Evolutionary conservation across 2,113 vertebrate species (phyloP).

Genomic region (Lepus timidus): DNA sequence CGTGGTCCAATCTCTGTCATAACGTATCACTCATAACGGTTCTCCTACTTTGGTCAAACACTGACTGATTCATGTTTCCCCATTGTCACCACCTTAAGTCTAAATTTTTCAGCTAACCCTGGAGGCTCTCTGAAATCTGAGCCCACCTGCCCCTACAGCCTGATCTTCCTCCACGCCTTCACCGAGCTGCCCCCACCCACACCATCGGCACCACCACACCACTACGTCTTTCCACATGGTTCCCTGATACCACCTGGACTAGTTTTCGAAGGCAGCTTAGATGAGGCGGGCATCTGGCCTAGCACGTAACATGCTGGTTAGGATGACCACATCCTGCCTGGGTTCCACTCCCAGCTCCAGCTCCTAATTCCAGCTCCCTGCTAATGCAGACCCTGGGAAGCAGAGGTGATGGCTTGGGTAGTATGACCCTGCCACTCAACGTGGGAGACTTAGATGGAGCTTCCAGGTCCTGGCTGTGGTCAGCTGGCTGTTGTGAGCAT

Average conservation of each 20-base stretch:
- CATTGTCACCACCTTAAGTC: not conserved
- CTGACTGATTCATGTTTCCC: not conserved
- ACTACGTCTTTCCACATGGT: not conserved
- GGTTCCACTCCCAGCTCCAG: too few species aligned
- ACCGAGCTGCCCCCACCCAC: rapidly evolving
- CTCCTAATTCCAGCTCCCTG: too few species aligned
- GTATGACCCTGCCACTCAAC: too few species aligned
- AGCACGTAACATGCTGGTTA: too few species aligned
- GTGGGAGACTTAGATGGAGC: too few species aligned
- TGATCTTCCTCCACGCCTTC: not conserved
- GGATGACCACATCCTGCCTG: too few species aligned
- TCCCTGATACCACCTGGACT: not conserved
- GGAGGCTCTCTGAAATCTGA: not conserved
- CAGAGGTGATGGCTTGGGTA: too few species aligned
- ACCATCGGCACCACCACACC: rapidly evolving
- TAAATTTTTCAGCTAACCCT: not conserved
- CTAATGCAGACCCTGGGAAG: too few species aligned
- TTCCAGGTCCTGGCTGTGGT: too few species aligned
- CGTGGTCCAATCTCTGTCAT: not conserved
- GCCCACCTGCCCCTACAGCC: not conserved
- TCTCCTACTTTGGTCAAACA: not conserved
- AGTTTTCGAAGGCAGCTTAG: not conserved
- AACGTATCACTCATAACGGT: not conserved
- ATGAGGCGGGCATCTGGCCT: not conserved
- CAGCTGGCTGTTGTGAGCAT: too few species aligned